phyloP scores from a whole-genome alignment of 2,888 invertebrate genomes.

The Cephus spinipes region DNA sequence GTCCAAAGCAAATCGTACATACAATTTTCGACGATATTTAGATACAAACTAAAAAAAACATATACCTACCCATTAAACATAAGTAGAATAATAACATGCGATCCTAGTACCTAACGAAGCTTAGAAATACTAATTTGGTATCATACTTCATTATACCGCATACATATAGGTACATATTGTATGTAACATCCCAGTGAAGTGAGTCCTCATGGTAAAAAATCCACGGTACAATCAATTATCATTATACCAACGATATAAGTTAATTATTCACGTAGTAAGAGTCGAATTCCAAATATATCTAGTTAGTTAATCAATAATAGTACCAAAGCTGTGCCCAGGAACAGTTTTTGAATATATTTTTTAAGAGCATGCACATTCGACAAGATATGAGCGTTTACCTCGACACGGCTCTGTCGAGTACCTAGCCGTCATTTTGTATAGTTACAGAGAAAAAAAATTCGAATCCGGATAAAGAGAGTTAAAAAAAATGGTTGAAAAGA shows the following conservation, averaged over 20 bases:
- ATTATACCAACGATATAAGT: background rate
- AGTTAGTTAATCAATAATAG: background rate
- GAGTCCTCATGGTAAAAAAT: background rate
- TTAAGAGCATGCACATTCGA: background rate
- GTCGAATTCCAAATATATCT: background rate
- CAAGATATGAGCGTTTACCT: background rate
- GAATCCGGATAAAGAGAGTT: background rate
- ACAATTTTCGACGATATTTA: background rate
- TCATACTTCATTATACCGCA: background rate
- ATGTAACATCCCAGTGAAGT: background rate
- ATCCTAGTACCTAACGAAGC: background rate
- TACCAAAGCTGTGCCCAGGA: background rate
- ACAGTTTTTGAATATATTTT: background rate
- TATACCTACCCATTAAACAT: background rate
- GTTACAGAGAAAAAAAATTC: background rate
- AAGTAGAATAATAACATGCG: background rate
- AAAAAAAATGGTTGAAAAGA: background rate
- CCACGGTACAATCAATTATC: background rate
- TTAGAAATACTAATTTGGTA: background rate
- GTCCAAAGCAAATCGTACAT: background rate
- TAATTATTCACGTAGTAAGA: background rate
- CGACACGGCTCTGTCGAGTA: background rate
- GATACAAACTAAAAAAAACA: background rate
- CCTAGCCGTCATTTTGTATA: background rate
- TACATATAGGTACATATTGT: background rate